Evolutionary conservation across 2,888 invertebrate species (phyloP), one percentile per base, ranked within the genome.

Genomic region (Margaritifera margaritifera): DNA sequence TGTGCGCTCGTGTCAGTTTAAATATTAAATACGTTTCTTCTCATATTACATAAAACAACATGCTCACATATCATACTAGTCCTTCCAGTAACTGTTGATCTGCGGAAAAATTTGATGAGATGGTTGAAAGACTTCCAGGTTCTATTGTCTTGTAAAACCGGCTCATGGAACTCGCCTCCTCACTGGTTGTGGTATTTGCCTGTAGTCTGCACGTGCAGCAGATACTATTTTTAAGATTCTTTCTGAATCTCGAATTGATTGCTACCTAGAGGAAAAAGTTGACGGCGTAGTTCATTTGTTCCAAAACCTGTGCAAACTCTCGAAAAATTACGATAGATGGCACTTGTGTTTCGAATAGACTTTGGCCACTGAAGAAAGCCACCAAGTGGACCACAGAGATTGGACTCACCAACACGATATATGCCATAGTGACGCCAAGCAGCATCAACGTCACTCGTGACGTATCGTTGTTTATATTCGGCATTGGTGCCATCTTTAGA

Each of bases 261-360:
- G 72, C 59, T 1, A 80, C 69, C 54, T 84, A 84, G n/a, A 83
- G 68, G 52, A 82, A 78, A 68, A 84, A 84, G 68, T 84, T 84
- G 59, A 81, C 76, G 51, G 80, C 77, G 59, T 82, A 82, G 52
- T 83, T 84, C 6, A 81, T 60, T 24, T 79, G 79, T 58, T 84
- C 83, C 22, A 80, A 60, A 11, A 80, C 67, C 55, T 78, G 77
- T 1, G 82, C 74, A 18, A 81, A 64, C 52, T 83, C 79, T 5
- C 80, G 73, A 52, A 78, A 80, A 6, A 77, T 64, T 15, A 80
- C 65, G 22, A 83, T 74, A 4, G 61, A 54, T 4, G 69, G 66
- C 27, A 68, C 65, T 11, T 56, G 71, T 6, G 74, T 69, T 42
- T 78, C 78, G 58, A 80, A 84, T 11, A 82, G 75, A 57, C 77